Conservation (phyloP, 2,797 vertebrate genomes). For the Sciurus carolinensis region DNA sequence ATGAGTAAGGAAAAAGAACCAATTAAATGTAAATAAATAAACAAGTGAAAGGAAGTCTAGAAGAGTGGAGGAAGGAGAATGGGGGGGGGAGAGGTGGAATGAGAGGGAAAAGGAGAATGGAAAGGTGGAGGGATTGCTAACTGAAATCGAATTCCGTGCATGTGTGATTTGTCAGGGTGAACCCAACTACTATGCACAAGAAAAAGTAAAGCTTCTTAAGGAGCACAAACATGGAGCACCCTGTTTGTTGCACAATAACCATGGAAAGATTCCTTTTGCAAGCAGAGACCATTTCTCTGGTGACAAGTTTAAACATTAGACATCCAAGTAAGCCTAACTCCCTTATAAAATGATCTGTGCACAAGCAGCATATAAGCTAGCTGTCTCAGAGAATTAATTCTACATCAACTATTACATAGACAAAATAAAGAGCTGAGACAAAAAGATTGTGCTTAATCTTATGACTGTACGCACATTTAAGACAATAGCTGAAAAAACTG, state of each 20-base stretch:
- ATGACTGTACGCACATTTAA: neutral
- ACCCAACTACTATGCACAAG: too few species aligned
- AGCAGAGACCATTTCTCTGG: neutral
- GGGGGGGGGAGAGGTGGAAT: too few species aligned
- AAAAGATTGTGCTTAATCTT: constrained; percentile 10
- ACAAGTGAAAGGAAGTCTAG: too few species aligned
- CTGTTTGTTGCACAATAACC: neutral
- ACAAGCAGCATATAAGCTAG: neutral
- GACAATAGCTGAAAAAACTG: neutral
- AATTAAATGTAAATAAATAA: too few species aligned
- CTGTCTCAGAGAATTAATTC: neutral
- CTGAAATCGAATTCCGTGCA: too few species aligned
- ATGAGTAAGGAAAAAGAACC: too few species aligned
- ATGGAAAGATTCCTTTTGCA: neutral
- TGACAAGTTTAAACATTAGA: neutral
- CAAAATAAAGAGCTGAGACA: neutral
- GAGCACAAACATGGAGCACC: neutral
- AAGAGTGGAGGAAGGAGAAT: too few species aligned
- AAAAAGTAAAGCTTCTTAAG: neutral
- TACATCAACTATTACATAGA: neutral
- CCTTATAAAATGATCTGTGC: constrained; percentile 1
- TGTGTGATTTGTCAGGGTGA: too few species aligned
- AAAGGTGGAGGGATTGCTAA: too few species aligned
- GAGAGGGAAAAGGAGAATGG: too few species aligned
- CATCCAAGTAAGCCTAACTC: neutral